A percentile compares a stretch with the other conserved stretches of the same genome.
Conservation (phyloP, 1,140 invertebrate species). For the Drosophila trapezifrons region DNA sequence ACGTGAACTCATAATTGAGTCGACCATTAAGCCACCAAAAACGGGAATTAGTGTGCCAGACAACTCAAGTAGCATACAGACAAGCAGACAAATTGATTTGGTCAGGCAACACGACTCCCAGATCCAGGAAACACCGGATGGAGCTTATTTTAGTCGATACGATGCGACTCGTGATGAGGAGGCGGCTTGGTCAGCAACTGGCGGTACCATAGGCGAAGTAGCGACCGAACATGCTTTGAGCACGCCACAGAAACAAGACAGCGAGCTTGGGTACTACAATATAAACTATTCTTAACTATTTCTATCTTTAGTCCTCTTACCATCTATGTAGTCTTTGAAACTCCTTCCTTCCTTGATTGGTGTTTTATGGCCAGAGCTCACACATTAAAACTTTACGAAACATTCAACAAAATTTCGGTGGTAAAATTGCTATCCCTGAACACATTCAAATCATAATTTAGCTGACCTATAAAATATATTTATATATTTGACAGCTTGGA, state of each 20-base stretch:
- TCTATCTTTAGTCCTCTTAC: constrained; percentile 15
- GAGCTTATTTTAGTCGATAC: constrained; percentile 2
- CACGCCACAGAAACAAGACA: neutral
- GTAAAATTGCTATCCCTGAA: neutral
- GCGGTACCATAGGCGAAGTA: neutral
- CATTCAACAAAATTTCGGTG: constrained; percentile 6
- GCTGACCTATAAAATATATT: neutral
- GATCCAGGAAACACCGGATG: constrained; percentile 16
- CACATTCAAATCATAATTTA: constrained; percentile 15
- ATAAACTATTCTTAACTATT: neutral
- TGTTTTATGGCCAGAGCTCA: no score
- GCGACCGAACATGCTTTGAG: neutral
- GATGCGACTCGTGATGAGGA: constrained; percentile 11
- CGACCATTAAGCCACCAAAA: neutral
- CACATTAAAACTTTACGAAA: constrained; percentile 8
- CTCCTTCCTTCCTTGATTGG: neutral
- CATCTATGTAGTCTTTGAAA: neutral
- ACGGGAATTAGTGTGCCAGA: neutral
- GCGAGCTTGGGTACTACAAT: constrained; percentile 14
- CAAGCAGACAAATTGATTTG: constrained; percentile 14
- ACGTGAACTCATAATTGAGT: neutral
- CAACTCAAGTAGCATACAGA: neutral
- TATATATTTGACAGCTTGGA: constrained; percentile 5
- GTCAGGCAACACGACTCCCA: constrained; percentile 24
- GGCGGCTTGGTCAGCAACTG: neutral